phyloP scores from a whole-genome alignment of 2,797 vertebrate genomes.

The Pseudochromis fuscus region DNA sequence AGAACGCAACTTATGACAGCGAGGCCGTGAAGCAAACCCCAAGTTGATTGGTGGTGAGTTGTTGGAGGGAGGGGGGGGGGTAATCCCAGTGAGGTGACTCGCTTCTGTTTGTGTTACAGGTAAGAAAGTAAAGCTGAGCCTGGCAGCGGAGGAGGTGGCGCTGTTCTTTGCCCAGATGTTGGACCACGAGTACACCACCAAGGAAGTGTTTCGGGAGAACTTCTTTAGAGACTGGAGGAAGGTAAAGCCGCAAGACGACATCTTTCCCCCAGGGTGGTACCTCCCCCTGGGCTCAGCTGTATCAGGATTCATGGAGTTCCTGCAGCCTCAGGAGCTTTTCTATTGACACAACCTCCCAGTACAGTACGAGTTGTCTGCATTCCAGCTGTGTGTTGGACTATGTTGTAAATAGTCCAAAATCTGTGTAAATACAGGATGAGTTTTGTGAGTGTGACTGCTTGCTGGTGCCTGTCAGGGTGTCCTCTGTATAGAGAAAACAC shows the following conservation, averaged over 20 bases:
- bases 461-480: constrained; percentile 59
- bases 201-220: constrained; percentile 85
- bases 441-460: constrained; percentile 25
- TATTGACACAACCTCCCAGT: constrained; percentile 5
- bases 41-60: neutral
- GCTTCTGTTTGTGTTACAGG: constrained; percentile 65
- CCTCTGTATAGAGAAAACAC: constrained; percentile 60
- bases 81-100: neutral
- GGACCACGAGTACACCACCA: constrained; percentile 89
- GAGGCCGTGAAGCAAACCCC: neutral
- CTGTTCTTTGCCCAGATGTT: constrained; percentile 88
- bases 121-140: constrained; percentile 80
- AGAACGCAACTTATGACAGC: neutral
- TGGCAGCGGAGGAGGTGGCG: constrained; percentile 83
- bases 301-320: too few relatives aligned
- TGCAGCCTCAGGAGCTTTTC: too few relatives aligned
- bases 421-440: constrained; percentile 2
- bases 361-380: neutral
- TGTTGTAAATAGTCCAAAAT: constrained; percentile 1
- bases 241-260: constrained; percentile 63
- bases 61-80: neutral
- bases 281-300: too few relatives aligned
- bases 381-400: constrained; percentile 13
- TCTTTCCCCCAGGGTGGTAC: too few relatives aligned
- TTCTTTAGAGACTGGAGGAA: constrained; percentile 88